phyloP scores from a whole-genome alignment of 2,797 vertebrate species.

The Hippopotamyrus pictus region DNA sequence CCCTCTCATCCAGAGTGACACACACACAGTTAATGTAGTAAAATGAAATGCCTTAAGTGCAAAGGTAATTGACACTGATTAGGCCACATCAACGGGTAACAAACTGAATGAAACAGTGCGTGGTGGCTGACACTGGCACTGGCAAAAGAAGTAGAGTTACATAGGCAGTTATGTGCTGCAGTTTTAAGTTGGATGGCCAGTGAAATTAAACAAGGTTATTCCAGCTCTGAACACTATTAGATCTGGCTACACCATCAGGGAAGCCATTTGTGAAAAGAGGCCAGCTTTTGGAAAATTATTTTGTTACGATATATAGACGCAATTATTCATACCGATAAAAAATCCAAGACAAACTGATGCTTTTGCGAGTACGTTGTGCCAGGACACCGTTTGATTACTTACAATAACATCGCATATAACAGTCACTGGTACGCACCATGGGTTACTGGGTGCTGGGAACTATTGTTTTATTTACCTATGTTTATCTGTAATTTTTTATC shows the following conservation, averaged over 20 bases:
- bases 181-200: neutral
- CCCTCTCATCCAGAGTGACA: neutral
- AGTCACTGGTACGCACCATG: neutral
- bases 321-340: neutral
- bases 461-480: neutral
- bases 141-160: neutral
- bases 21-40: slow-evolving; percentile 5
- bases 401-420: neutral
- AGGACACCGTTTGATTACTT: neutral
- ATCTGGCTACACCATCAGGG: neutral
- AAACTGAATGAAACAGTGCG: neutral
- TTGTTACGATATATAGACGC: neutral
- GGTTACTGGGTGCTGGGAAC: neutral
- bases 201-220: neutral
- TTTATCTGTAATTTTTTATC: neutral
- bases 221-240: neutral
- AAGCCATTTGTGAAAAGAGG: neutral
- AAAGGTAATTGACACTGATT: slow-evolving; percentile 12
- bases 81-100: slow-evolving; percentile 6
- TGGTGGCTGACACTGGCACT: neutral
- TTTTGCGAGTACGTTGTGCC: neutral
- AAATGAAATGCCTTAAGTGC: slow-evolving; percentile 13
- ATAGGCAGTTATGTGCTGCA: neutral
- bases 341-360: neutral
- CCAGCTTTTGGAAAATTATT: neutral